Evolutionary conservation across 1,140 invertebrate species (phyloP).

Genomic region (Drosophila punjabiensis): DNA sequence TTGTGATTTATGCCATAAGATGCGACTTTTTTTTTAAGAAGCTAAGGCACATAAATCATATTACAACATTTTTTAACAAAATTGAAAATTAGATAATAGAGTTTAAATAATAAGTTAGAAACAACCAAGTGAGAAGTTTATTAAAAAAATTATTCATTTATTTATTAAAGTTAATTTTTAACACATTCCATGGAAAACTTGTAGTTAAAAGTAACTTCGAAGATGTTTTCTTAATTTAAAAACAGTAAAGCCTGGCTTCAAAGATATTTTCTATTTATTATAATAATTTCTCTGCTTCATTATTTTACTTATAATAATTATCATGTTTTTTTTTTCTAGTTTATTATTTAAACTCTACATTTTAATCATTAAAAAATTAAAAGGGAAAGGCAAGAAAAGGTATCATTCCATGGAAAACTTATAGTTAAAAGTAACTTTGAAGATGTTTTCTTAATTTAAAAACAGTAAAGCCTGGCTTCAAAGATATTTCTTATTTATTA

Average conservation of each 20-base stretch:
- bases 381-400: not conserved
- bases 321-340: no score
- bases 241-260: not conserved
- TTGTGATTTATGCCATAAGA: constrained; percentile 29
- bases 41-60: constrained; percentile 11
- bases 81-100: not conserved
- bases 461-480: not conserved
- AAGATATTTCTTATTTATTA: not conserved
- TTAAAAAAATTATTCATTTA: not conserved
- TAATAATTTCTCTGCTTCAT: not conserved
- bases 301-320: not conserved
- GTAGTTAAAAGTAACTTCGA: not conserved
- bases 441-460: not conserved
- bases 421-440: not conserved
- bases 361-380: constrained; percentile 8
- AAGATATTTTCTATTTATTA: not conserved
- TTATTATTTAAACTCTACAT: not conserved
- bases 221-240: not conserved
- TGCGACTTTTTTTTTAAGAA: not conserved
- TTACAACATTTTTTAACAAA: not conserved
- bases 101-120: not conserved
- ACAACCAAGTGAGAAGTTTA: not conserved
- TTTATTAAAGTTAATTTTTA: not conserved
- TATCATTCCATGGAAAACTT: not conserved
- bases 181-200: not conserved